Base-by-base conservation (phyloP, 1,140 invertebrate genomes). In the Diprion similis region DNA sequence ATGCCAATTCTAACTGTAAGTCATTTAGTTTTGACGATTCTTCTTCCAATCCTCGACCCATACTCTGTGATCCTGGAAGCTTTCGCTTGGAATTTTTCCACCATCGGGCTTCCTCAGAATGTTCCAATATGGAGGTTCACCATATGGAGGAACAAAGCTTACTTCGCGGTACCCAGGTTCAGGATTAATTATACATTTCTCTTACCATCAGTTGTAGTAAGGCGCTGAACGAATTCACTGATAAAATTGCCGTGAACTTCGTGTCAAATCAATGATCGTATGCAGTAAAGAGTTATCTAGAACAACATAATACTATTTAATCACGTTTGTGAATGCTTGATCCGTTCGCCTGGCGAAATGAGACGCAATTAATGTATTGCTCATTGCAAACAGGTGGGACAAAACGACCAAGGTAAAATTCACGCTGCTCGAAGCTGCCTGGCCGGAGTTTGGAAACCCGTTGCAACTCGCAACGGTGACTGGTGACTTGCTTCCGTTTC, bases 121-220 rank as follows among this genome's bases (percentile, higher is more conserved):
- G 72, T 78, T 18, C 46, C 78, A 6, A 76, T 81, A 37, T 77
- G 76, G 75, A 78, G 74, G 72, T 80, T 82, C 11, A 64, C 77
- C 8, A 37, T 82, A 3, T 83, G 81, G 82, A 78, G 72, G 68
- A 81, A 79, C 72, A 74, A 79, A 51, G 78, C 72, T n/a, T 82
- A 79, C 71, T 46, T 82, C 0, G 76, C 77, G 7, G 47, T 81
- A 48, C 80, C 81, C n/a, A 82, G 81, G 77, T 80, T 71, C 24
- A 24, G 24, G 11, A 8, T 15, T 37, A 37, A 6, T 37, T 37
- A 37, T 37, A 37, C 24, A 37, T 37, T 37, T 37, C n/a, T 37
- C 24, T 37, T 37, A 37, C 24, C 24, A 37, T 37, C 1, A 37
- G 6, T 37, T 37, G 24, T 6, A 6, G 24, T 6, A 4, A 37